phyloP scores from a whole-genome alignment of 2,113 vertebrate genomes.

The Sylvicapra grimmia region DNA sequence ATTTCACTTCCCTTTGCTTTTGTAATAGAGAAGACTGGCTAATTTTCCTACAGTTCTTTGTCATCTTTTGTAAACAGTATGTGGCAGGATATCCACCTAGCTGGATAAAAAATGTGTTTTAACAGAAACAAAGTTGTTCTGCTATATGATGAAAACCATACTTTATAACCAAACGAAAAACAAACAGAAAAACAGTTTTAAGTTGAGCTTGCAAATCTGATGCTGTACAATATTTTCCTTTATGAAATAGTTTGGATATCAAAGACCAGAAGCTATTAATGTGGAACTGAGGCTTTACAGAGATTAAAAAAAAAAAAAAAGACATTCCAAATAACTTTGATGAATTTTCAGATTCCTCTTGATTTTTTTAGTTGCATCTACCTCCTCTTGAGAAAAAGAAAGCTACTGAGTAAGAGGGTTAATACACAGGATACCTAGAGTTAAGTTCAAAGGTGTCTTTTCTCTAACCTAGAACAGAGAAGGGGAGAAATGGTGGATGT shows the following conservation, averaged over 20 bases:
- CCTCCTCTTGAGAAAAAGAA: not conserved
- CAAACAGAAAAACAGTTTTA: conserved; percentile 46
- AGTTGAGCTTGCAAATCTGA: conserved; percentile 47
- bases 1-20: conserved; percentile 65
- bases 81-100: conserved; percentile 58
- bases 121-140: conserved; percentile 44
- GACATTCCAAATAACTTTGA: not conserved
- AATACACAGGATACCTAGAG: conserved; percentile 23
- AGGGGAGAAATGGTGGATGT: not conserved
- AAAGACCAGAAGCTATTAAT: conserved; percentile 32
- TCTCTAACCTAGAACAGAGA: conserved; percentile 38
- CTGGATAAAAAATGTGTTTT: conserved; percentile 36
- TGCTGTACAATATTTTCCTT: conserved; percentile 14
- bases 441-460: conserved; percentile 32
- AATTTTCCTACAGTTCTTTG: conserved; percentile 56
- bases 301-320: not conserved
- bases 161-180: not conserved
- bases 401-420: not conserved
- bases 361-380: not conserved
- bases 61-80: conserved; percentile 51
- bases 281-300: not conserved
- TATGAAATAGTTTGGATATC: not conserved
- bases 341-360: not conserved
- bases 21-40: conserved; percentile 33
- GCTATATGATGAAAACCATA: not conserved